phyloP scores from a whole-genome alignment of 2,888 invertebrate genomes.

The Parochlus steinenii region DNA sequence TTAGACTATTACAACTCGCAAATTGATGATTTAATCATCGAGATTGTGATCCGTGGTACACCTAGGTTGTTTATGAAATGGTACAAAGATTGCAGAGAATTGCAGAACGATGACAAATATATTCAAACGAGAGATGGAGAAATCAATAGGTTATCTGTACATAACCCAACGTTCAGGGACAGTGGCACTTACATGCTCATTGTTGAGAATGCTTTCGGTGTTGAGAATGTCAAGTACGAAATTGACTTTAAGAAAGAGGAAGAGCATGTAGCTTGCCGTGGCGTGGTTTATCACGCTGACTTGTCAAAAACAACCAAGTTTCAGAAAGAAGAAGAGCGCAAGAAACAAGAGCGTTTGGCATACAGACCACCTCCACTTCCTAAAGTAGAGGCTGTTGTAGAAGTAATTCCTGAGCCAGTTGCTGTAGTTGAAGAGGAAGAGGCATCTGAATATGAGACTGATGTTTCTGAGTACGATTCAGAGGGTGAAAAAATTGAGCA shows the following conservation, averaged over 20 bases:
- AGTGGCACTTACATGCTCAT: constrained; percentile 50
- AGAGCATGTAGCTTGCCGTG: constrained; percentile 26
- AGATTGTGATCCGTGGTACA: constrained; percentile 30
- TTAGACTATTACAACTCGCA: constrained; percentile 8
- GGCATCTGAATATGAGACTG: constrained; percentile 17
- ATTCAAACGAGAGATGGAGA: constrained; percentile 24
- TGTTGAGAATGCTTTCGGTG: constrained; percentile 44
- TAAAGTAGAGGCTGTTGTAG: constrained; percentile 16
- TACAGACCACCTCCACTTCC: constrained; percentile 11
- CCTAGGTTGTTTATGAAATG: constrained; percentile 27
- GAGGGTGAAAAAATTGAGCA: constrained; percentile 15
- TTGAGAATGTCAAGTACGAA: constrained; percentile 53
- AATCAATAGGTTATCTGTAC: constrained; percentile 38
- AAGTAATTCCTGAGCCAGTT: constrained; percentile 1
- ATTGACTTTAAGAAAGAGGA: constrained; percentile 48
- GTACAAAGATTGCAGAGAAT: constrained; percentile 24
- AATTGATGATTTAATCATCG: constrained; percentile 43
- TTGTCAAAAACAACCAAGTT: constrained; percentile 19
- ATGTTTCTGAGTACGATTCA: constrained; percentile 14
- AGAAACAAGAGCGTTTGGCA: constrained; percentile 15
- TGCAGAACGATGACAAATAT: constrained; percentile 22
- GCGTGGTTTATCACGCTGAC: constrained; percentile 30
- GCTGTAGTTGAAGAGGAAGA: constrained; percentile 11
- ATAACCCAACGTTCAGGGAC: constrained; percentile 38
- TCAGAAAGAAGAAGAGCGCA: constrained; percentile 18